Base-by-base conservation (phyloP, 2,797 vertebrate genomes). In the Eulemur coronatus region DNA sequence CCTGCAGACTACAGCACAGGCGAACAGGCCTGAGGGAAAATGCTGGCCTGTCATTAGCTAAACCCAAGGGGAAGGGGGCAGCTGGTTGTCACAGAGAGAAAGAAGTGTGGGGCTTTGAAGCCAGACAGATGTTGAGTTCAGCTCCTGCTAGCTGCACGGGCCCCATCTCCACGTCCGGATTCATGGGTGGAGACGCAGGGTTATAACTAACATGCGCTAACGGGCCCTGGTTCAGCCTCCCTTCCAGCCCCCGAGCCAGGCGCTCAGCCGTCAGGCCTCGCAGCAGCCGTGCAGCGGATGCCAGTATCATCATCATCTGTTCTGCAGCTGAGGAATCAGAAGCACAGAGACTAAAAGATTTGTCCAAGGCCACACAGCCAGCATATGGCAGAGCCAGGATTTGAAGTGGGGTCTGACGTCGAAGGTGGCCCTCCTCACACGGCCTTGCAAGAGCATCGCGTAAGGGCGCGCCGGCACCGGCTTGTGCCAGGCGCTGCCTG, bases 61-160 rank as follows among this genome's bases (percentile, higher is more conserved):
- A 22, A 30, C 0, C 28, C 24, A 2, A 6, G 41, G 30, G 78
- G 35, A 11, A 0, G 0, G 17, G 15, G 70, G 2, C n/a, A 0
- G 4, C 14, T 0, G 0, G 2, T 3, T 5, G 3, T 14, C 11
- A 7, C 38, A 0, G 17, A 3, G 48, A n/a, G 79, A 33, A 15
- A 18, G 30, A 1, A 1, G 24, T 0, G 0, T 2, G 4, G 12
- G 41, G 1, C 46, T 48, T 6, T 15, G 59, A 35, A 35, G 30
- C 48, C 0, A 0, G 17, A 14, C 2, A 26, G 20, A 6, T 0
- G 10, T 4, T 7, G 18, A 30, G 10, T 1, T 11, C 0, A 7
- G 41, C 55, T 48, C 43, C 85, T 2, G 17, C 30, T 4, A 38
- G 70, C 24, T 28, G 7, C 6, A 4, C 33, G 50, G 48, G 50